Evolutionary conservation across 1,140 invertebrate genomes (phyloP).

Genomic region (Neodiprion pinetum): DNA sequence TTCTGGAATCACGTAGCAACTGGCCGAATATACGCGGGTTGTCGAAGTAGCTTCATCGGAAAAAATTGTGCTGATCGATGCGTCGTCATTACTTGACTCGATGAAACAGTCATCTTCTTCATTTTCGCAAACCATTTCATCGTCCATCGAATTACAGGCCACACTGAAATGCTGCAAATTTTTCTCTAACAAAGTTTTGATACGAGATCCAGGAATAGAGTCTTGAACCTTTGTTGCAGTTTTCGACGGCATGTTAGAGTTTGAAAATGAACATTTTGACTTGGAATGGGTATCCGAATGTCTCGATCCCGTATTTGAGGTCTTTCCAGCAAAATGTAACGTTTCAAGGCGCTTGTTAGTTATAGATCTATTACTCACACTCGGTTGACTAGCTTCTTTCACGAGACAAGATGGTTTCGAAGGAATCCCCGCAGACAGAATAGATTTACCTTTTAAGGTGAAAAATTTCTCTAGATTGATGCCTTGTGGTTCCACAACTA

Average conservation of each 20-base stretch:
- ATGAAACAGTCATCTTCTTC: not conserved
- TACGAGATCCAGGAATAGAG: not conserved
- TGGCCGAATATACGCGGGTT: not conserved
- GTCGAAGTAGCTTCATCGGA: not conserved
- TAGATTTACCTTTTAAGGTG: not conserved
- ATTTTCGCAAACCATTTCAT: not conserved
- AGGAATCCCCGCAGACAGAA: not conserved
- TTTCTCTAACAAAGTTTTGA: not conserved
- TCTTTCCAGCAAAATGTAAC: not conserved
- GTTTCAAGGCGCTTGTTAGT: not conserved
- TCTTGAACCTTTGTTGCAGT: not conserved
- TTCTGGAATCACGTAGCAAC: conserved; percentile 2
- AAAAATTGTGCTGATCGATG: not conserved
- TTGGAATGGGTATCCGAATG: not conserved
- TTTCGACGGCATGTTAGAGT: too few species aligned
- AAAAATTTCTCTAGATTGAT: not conserved
- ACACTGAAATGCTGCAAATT: not conserved
- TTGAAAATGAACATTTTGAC: too few species aligned
- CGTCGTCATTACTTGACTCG: not conserved
- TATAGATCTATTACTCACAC: not conserved
- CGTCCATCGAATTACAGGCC: not conserved
- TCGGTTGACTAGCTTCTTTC: too few species aligned
- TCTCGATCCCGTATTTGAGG: conserved; percentile 7
- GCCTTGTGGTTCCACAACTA: not conserved
- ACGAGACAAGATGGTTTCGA: too few species aligned